A percentile compares a stretch with the other conserved stretches of the same genome.
These are phyloP conservation scores for Dinocampus coccinellae DNA, from an alignment of 2,888 invertebrate species.

Conservation along the genomic window DNA sequence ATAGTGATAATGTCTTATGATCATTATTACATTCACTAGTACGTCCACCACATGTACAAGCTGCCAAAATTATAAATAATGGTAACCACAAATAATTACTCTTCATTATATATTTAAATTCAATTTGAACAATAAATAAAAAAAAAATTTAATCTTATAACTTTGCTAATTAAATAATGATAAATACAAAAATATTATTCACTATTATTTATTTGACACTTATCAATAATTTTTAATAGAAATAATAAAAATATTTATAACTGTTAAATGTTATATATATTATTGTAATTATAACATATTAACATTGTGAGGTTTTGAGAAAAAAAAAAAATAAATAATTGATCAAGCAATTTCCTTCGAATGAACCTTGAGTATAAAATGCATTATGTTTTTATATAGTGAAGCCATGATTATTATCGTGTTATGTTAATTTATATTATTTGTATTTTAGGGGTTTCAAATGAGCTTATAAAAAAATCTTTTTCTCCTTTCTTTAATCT, in stretches of 20 bases:
- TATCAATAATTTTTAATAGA: background rate
- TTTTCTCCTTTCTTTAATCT: background rate
- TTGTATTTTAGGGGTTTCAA: background rate
- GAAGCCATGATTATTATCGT: background rate
- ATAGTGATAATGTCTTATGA: conserved; percentile 55
- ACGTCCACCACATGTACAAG: conserved; percentile 62
- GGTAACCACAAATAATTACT: conserved; percentile 43
- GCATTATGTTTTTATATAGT: background rate
- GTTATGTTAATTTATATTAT: background rate
- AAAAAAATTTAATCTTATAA: background rate
- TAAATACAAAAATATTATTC: background rate
- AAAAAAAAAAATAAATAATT: conserved; percentile 7
- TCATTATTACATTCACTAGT: conserved; percentile 55
- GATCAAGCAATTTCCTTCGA: conserved; percentile 23
- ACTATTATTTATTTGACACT: background rate
- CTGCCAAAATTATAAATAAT: conserved; percentile 51
- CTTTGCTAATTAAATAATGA: background rate
- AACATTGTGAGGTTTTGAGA: background rate
- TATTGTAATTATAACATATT: background rate
- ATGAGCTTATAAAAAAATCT: background rate
- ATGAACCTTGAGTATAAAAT: background rate
- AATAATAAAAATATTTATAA: background rate
- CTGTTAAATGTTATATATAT: background rate
- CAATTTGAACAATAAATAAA: background rate
- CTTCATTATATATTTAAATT: conserved; percentile 36